Conservation (phyloP, 2,797 vertebrate species). For the Sebastes baramenuke region DNA sequence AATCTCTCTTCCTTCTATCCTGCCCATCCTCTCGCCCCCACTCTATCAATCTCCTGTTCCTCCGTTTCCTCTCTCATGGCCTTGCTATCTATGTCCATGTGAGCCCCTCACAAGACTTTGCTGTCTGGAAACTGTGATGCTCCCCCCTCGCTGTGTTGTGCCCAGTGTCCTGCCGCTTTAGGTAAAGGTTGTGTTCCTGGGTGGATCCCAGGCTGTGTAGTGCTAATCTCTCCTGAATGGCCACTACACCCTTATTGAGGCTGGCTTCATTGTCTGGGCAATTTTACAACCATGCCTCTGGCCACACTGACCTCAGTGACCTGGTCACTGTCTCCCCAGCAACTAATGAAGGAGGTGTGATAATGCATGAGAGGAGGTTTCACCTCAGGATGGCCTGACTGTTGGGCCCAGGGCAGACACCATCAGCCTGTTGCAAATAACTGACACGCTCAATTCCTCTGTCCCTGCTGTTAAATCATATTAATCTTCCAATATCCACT, state of each 20-base stretch:
- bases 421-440: constrained; percentile 42
- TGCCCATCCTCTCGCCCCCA: constrained; percentile 26
- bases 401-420: constrained; percentile 20
- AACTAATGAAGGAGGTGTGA: constrained; percentile 77
- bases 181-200: constrained; percentile 56
- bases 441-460: constrained; percentile 29
- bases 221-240: constrained; percentile 72
- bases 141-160: constrained; percentile 36
- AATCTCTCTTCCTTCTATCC: constrained; percentile 49
- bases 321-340: constrained; percentile 79
- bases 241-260: constrained; percentile 66
- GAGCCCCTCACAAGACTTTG: constrained; percentile 12
- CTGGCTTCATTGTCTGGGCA: constrained; percentile 68
- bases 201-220: constrained; percentile 63
- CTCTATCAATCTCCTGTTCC: constrained; percentile 37
- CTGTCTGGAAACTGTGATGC: constrained; percentile 30
- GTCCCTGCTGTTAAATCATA: constrained; percentile 50
- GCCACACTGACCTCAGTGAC: constrained; percentile 73
- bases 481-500: constrained; percentile 44
- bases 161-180: constrained; percentile 46
- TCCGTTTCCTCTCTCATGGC: constrained; percentile 46
- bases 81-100: constrained; percentile 34
- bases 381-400: constrained; percentile 49
- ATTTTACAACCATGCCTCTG: constrained; percentile 80
- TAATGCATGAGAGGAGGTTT: constrained; percentile 71